These are phyloP conservation scores for Xylocampa areola DNA, from an alignment of 2,888 invertebrate genomes.

Conservation along the genomic window DNA sequence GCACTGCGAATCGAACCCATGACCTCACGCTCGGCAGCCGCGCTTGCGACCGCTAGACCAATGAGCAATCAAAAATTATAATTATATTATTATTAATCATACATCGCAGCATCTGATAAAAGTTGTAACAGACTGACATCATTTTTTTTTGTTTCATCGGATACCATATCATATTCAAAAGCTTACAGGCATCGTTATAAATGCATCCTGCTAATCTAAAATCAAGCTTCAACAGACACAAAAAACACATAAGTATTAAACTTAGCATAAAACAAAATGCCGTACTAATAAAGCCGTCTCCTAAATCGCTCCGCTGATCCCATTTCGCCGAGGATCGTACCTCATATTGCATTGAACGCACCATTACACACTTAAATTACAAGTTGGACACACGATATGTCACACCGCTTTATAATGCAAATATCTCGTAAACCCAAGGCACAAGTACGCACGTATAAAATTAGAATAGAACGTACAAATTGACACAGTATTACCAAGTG, in stretches of 20 bases:
- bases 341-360: conserved; percentile 79
- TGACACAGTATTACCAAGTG: conserved; percentile 20
- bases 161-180: conserved; percentile 1
- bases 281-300: conserved; percentile 73
- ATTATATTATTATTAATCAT: too few species aligned
- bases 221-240: conserved; percentile 26
- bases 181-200: too few species aligned
- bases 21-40: too few species aligned
- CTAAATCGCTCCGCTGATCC: conserved; percentile 75
- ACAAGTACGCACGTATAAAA: conserved; percentile 69
- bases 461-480: conserved; percentile 61
- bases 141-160: neutral
- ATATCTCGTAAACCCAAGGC: conserved; percentile 79
- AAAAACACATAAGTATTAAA: conserved; percentile 37
- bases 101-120: too few species aligned
- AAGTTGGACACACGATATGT: conserved; percentile 77
- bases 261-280: conserved; percentile 58
- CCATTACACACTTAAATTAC: conserved; percentile 86
- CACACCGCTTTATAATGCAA: conserved; percentile 82
- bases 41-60: too few species aligned
- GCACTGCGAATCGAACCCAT: too few species aligned
- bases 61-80: too few species aligned
- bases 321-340: conserved; percentile 72
- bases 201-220: conserved; percentile 47
- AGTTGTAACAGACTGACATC: neutral